Evolutionary conservation across 2,888 invertebrate species (phyloP), one percentile per base, ranked within the genome.

Genomic region (Tenthredo scrophulariae): DNA sequence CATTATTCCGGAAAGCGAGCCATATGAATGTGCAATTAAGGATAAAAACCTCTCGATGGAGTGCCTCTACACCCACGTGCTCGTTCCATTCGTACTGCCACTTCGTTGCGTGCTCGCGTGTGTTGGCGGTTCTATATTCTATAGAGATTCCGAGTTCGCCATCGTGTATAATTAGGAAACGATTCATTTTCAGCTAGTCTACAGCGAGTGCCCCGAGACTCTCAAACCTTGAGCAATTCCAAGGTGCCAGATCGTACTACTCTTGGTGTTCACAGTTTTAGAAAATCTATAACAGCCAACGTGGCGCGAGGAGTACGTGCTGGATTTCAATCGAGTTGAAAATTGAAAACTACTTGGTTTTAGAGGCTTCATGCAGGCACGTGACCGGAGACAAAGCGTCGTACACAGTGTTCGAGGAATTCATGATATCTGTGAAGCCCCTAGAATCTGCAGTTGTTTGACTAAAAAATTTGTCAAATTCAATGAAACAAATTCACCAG

Each of bases 11-110:
- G 65, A 67, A 83, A 83, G 46, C 46, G 29, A 83, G 83, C 46
- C 65, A 67, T 67, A 83, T 87, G 86, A 87, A 87, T 87, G 87
- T 84, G 84, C 87, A 87, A 87, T 87, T 87, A 86, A 86, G 82
- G 79, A 86, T 85, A 85, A 85, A 85, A 87, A 87, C 75, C 84
- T 85, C 86, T 87, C 87, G 85, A 85, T 86, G 87, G 84, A 85
- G 77, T 62, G 33, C 80, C 80, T 62, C 22, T 15, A 40, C 80
- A 80, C 58, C 80, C 22, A 18, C 29, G n/a, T 50, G 29, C 54
- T 26, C 77, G 46, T 77, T 29, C 22, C 29, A n/a, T 50, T 50
- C 6, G 58, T 58, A 37, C 77, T 22, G 22, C 15, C 54, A 18
- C 33, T 40, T 50, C 50, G 62, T 80, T 80, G 40, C 37, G 33